phyloP scores from a whole-genome alignment of 2,113 vertebrate genomes.

The Cygnus atratus region DNA sequence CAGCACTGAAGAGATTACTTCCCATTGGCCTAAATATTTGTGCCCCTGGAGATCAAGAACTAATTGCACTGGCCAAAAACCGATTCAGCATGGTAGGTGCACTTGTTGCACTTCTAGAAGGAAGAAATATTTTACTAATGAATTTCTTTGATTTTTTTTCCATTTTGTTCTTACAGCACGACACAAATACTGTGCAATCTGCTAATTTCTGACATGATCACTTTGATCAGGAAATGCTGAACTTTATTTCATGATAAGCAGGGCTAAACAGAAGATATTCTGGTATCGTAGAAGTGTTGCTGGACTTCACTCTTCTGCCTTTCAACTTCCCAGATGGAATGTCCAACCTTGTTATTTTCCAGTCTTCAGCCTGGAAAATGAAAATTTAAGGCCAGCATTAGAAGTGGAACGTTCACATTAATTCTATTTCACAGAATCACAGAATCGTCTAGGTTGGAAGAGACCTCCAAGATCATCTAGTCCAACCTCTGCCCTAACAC shows the following conservation, averaged over 20 bases:
- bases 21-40: slow-evolving; percentile 94
- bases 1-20: slow-evolving; percentile 90
- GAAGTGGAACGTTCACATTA: not conserved
- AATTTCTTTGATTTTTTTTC: not conserved
- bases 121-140: not conserved
- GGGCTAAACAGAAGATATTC: not conserved
- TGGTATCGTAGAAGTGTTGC: not conserved
- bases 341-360: not conserved
- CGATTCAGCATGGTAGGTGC: slow-evolving; percentile 86
- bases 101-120: not conserved
- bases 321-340: not conserved
- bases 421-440: too few species aligned
- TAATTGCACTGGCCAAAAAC: slow-evolving; percentile 91
- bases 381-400: not conserved
- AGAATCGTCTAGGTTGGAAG: too few species aligned
- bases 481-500: too few species aligned
- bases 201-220: not conserved
- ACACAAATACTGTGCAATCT: not conserved
- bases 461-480: too few species aligned
- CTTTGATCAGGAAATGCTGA: not conserved
- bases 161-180: not conserved
- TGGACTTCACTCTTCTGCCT: not conserved
- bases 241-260: not conserved
- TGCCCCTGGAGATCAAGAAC: slow-evolving; percentile 93
- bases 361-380: not conserved